Evolutionary conservation across 1,140 invertebrate species (phyloP).

Genomic region (Pogonomyrmex barbatus): DNA sequence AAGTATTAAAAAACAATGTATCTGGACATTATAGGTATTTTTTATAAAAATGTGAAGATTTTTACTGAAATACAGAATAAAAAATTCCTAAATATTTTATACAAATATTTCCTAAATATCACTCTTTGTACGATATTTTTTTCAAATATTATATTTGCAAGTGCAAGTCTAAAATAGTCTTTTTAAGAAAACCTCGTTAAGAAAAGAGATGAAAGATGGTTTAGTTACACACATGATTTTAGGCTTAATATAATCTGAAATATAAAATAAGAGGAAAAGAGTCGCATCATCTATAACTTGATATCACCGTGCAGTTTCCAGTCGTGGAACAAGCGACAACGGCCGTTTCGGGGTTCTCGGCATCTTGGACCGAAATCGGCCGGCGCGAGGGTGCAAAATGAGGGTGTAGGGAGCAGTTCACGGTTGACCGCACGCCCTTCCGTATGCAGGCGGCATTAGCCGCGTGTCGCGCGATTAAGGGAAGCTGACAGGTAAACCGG

Average conservation of each 20-base stretch:
- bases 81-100: neutral
- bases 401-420: constrained; percentile 62
- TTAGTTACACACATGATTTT: too few relatives aligned
- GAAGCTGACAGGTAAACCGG: constrained; percentile 72
- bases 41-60: too few relatives aligned
- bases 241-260: neutral
- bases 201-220: neutral
- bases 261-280: neutral
- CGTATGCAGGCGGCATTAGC: constrained; percentile 69
- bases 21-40: neutral
- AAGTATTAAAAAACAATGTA: neutral
- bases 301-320: neutral
- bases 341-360: constrained; percentile 27
- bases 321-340: neutral
- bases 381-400: constrained; percentile 64
- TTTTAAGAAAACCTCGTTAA: neutral
- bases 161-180: neutral
- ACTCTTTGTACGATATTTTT: neutral
- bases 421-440: constrained; percentile 70
- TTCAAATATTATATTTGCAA: neutral
- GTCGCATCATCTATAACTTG: neutral
- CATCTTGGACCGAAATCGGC: constrained; percentile 52
- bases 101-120: neutral
- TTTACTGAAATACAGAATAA: too few relatives aligned
- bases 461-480: constrained; percentile 70